Evolutionary conservation across 1,140 invertebrate genomes (phyloP), one percentile per base, ranked within the genome.

Genomic region (Eriocheir sinensis): DNA sequence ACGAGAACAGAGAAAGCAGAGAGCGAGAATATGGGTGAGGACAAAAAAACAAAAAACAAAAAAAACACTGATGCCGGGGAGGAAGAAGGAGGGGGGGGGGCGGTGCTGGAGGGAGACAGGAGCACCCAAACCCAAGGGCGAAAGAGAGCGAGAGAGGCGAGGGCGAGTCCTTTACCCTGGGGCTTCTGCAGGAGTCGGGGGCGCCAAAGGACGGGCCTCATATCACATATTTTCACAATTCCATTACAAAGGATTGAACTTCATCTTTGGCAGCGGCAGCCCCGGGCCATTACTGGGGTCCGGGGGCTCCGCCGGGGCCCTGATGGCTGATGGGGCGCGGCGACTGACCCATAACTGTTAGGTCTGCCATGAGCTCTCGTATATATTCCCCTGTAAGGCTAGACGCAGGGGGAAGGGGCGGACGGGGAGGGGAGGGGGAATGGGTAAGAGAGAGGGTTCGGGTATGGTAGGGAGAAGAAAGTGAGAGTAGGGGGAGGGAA

Each of bases 161-260:
- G 53, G 60, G 21, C 44, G 32, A 90, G 41, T 60, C 53, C 38
- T 90, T 48, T 48, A 32, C n/a, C 21, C 27, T 36, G 36, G 91
- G 38, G 80, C 41, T 53, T 41, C 80, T 80, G 41, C 40, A 30
- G 93, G 60, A 32, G 44, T 34, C 27, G 12, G 17, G 30, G 60
- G 36, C 79, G 41, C 40, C 79, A 72, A 92, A 83, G 53, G 81
- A 94, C 93, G 81, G 93, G 8, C 27, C 89, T 91, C 93, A 94
- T 94, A 94, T 91, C 89, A 90, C 93, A 94, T 94, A 94, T 94
- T 94, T 94, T 92, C 93, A 94, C 93, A 94, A 94, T 94, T 94
- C 93, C 93, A 94, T 94, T 94, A 94, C 93, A 91, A 83, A 40
- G 93, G 93, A 94, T 94, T 89, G 93, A 94, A 94, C 80, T 94